These are phyloP conservation scores for Fragum whitleyi DNA, from an alignment of 2,888 invertebrate species.

Conservation along the genomic window DNA sequence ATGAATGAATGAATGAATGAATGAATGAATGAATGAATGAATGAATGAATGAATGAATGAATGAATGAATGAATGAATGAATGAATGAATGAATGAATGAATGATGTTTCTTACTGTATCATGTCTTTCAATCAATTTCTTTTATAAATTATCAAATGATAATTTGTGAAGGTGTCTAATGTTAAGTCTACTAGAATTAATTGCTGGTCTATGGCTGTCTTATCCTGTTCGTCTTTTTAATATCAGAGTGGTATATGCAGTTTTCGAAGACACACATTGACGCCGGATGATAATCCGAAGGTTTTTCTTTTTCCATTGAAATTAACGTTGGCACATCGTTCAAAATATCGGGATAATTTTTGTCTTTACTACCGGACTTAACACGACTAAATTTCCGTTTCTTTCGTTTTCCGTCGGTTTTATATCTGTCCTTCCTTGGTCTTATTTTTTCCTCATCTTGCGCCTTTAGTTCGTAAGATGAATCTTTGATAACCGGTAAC, in stretches of 20 bases:
- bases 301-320: constrained; percentile 65
- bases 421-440: constrained; percentile 29
- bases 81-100: too few species aligned
- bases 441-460: constrained; percentile 39
- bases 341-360: constrained; percentile 61
- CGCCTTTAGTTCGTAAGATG: constrained; percentile 32
- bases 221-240: constrained; percentile 51
- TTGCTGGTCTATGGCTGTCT: constrained; percentile 62
- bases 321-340: constrained; percentile 72
- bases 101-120: too few species aligned
- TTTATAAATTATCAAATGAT: too few species aligned
- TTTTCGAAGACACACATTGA: constrained; percentile 70
- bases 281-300: constrained; percentile 47
- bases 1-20: too few species aligned
- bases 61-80: too few species aligned
- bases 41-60: too few species aligned
- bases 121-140: too few species aligned
- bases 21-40: too few species aligned
- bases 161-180: too few species aligned
- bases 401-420: constrained; percentile 60
- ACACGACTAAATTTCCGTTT: constrained; percentile 25
- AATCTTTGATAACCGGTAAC: constrained; percentile 59
- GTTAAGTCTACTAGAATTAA: too few species aligned
- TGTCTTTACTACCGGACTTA: constrained; percentile 60
- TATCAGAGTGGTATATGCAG: constrained; percentile 60